Evolutionary conservation across 2,888 invertebrate species (phyloP), one percentile per base, ranked within the genome.

Genomic region (Branchipolynoe longqiensis): DNA sequence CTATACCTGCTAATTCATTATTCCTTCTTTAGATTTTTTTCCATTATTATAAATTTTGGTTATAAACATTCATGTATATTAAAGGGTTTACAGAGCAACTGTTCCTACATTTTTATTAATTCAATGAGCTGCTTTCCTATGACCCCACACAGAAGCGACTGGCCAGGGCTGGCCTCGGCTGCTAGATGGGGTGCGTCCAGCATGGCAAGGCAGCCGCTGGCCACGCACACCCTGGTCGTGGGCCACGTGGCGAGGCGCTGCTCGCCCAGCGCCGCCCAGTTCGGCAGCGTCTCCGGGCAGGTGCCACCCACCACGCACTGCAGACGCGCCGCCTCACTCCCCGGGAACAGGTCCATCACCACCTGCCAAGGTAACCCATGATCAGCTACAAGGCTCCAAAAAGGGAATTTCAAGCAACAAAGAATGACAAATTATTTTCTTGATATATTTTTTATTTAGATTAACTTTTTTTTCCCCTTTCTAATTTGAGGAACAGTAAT

Each of bases 191-290:
- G 4, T 2, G 59, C 8, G 8, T 41, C 84, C 54, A 84, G 69
- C 84, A 84, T 84, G 73, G 84, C 84, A 41, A 84, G 84, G 28
- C 48, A 73, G 12, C 84, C 48, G 22, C 56, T 73, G 31, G 48
- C 38, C 12, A 84, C 54, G 73, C 84, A 84, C 33, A 84, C 36
- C 31, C n/a, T 48, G 22, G 84, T 33, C 0, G 73, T 48, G n/a
- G 64, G 58, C 58, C 58, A 64, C 25, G 58, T n/a, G 6, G 48
- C 31, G 14, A 4, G 25, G 14, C 8, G n/a, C 31, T 12, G 3
- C 3, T 64, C 41, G 8, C 0, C 64, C 25, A 58, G 58, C 62
- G 36, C 83, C 36, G 62, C 41, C 18, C 22, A 41, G 1, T 33
- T 8, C 78, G 31, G 25, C 31, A 48, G 18, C 18, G 28, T 1